Base-by-base conservation (phyloP, 2,797 vertebrate genomes). In the Loriculus beryllinus region DNA sequence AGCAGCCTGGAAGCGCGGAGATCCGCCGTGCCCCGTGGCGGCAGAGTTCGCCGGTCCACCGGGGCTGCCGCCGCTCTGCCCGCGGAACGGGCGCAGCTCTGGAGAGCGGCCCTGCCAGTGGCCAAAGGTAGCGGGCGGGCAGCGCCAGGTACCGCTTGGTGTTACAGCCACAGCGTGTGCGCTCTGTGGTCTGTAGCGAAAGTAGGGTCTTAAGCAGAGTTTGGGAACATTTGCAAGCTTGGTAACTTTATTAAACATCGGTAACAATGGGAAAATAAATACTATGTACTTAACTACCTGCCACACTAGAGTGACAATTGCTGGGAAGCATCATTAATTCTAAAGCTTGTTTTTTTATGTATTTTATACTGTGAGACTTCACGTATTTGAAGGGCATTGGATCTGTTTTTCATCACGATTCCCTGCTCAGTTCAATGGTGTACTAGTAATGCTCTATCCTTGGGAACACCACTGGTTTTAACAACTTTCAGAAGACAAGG, bases 121-220 rank as follows among this genome's bases (percentile, higher is more conserved):
- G 31, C 52, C 52, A n/a, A 22, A 54, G 20, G 19, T 54, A 54
- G 54, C n/a, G 54, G n/a, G n/a, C n/a, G 10, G n/a, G 22, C 25
- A 3, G 74, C 31, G 12, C 3, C 3, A 26, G 3, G 33, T 4
- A 0, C 40, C 3, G 68, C 22, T 5, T 16, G n/a, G 33, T 57
- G 54, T 16, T 57, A 7, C n/a, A 10, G n/a, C 33, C n/a, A 4
- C 54, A 35, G 14, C 9, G 22, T 35, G 14, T 35, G 33, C 33
- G 10, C 9, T 57, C 23, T 6, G 1, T 5, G 6, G 8, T 2
- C 16, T 7, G 40, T 6, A 14, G 45, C 51, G 6, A 7, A 25
- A 15, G 5, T 1, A 2, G 17, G 3, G 1, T 5, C 49, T 28
- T 0, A 2, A 19, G 7, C 19, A 10, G 48, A 8, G 29, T 4